These are phyloP conservation scores for Avahi laniger DNA, from an alignment of 2,797 vertebrate genomes.

Conservation along the genomic window DNA sequence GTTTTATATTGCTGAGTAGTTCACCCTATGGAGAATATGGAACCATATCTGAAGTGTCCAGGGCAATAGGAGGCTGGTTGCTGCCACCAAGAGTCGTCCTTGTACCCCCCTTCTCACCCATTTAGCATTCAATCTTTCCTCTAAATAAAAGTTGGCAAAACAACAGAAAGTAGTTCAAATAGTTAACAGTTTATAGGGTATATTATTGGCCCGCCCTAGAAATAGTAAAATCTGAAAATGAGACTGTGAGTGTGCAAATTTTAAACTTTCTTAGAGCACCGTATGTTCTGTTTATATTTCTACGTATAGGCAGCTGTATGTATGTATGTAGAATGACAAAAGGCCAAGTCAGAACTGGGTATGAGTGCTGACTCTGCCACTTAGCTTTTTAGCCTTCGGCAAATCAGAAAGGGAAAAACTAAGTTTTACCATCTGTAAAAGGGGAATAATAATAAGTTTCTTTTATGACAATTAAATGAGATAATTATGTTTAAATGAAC, in stretches of 20 bases:
- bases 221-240: background rate
- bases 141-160: background rate
- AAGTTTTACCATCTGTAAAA: conserved; percentile 46
- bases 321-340: background rate
- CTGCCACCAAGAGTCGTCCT: background rate
- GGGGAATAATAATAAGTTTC: background rate
- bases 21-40: too few relatives aligned
- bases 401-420: background rate
- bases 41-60: background rate
- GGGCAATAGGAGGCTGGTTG: background rate
- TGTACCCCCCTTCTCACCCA: background rate
- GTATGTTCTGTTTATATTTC: background rate
- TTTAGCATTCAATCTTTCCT: background rate
- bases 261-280: background rate
- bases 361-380: background rate
- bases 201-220: background rate
- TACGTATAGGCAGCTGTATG: background rate
- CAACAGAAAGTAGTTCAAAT: background rate
- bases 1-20: background rate
- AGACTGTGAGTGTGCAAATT: background rate
- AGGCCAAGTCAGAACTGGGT: background rate
- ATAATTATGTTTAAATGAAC: conserved; percentile 17
- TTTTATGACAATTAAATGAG: conserved; percentile 33
- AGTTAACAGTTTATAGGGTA: background rate
- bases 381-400: background rate